Conservation (phyloP, 2,797 vertebrate species). For the Galaxias olidus region DNA sequence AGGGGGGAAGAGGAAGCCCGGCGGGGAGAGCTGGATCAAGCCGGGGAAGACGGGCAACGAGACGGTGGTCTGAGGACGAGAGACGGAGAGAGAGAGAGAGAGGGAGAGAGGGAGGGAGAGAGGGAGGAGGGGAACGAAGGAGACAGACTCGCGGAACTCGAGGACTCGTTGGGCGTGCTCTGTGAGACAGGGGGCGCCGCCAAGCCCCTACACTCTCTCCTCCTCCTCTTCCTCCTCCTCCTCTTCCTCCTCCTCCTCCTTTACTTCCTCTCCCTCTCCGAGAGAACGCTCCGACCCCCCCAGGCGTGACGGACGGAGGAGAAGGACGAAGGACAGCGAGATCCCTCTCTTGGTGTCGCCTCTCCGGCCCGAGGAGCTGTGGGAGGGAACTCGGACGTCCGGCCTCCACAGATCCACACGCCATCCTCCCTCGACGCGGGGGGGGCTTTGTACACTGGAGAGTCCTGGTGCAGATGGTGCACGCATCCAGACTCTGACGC, state of each 20-base stretch:
- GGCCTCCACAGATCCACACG: conserved; percentile 15
- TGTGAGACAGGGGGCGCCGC: too few relatives aligned
- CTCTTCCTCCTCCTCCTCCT: too few relatives aligned
- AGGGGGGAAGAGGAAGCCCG: conserved; percentile 82
- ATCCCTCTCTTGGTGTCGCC: too few relatives aligned
- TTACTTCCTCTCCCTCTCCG: too few relatives aligned
- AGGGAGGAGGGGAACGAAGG: conserved; percentile 18
- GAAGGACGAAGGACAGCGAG: too few relatives aligned
- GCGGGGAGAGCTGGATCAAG: conserved; percentile 86
- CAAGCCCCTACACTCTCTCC: too few relatives aligned
- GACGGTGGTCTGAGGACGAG: conserved; percentile 86
- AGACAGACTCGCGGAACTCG: too few relatives aligned
- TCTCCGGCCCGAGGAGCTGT: too few relatives aligned
- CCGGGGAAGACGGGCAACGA: conserved; percentile 88
- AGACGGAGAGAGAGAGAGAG: neutral
- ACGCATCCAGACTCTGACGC: conserved; percentile 21
- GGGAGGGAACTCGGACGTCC: neutral
- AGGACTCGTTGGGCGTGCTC: too few relatives aligned
- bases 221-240: too few relatives aligned
- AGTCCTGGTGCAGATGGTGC: conserved; percentile 50
- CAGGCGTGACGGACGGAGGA: too few relatives aligned
- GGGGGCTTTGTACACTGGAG: conserved; percentile 55
- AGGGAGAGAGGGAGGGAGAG: conserved; percentile 14
- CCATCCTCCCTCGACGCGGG: conserved; percentile 45
- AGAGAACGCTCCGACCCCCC: too few relatives aligned